Conservation (phyloP, 2,797 vertebrate species). For the Micromesistius poutassou region DNA sequence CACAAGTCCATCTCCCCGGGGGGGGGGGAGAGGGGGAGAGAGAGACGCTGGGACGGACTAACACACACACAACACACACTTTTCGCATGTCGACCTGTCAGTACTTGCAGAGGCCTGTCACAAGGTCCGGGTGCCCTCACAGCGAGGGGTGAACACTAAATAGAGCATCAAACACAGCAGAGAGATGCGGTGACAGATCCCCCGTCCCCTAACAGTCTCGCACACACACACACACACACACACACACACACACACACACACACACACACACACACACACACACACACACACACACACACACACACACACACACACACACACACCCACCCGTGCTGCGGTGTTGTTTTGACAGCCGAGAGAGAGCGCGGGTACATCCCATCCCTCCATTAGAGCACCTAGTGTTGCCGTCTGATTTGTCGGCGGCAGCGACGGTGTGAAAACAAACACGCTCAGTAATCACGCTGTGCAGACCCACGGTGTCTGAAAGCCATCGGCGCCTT, state of each 20-base stretch:
- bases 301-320: background rate
- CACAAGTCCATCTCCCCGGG: conserved; percentile 44
- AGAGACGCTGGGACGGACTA: conserved; percentile 37
- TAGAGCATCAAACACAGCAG: conserved; percentile 62
- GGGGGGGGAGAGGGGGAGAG: background rate
- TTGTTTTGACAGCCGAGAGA: conserved; percentile 25
- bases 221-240: background rate
- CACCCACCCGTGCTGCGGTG: background rate
- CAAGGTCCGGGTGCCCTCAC: conserved; percentile 40
- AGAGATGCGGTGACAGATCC: conserved; percentile 54
- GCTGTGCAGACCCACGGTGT: background rate
- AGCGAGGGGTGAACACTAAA: conserved; percentile 52
- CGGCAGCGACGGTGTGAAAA: background rate
- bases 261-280: too few relatives aligned
- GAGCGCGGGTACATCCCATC: conserved; percentile 18
- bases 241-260: too few relatives aligned
- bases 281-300: background rate
- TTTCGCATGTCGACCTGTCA: conserved; percentile 46
- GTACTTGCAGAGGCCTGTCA: conserved; percentile 25
- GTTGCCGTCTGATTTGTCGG: conserved; percentile 22
- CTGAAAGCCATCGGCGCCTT: background rate
- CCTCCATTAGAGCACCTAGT: conserved; percentile 24
- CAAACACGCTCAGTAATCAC: background rate
- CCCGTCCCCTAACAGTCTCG: conserved; percentile 37
- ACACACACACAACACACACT: conserved; percentile 27